A percentile compares a stretch with the other conserved stretches of the same genome.
Conservation (phyloP, 2,113 vertebrate genomes). For the Pollimyrus isidori region DNA sequence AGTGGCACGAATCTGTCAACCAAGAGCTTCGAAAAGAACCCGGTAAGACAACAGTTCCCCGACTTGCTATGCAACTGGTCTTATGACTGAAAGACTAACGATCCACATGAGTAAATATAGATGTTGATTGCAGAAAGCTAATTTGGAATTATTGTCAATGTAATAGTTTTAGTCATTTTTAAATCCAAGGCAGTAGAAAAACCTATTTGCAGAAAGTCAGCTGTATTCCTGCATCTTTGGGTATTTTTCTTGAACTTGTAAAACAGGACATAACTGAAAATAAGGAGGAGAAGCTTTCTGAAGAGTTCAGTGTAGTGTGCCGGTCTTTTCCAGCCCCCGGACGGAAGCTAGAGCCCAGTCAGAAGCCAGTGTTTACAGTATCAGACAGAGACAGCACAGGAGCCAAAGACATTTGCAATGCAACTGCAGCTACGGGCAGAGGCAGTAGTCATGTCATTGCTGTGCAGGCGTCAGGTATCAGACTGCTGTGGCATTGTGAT, state of each 20-base stretch:
- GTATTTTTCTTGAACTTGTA: not conserved
- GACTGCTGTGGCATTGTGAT: not conserved
- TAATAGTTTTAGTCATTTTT: not conserved
- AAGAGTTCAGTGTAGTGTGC: not conserved
- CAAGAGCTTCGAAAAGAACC: not conserved
- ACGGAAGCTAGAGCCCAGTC: not conserved
- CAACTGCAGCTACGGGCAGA: not conserved
- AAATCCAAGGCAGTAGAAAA: not conserved
- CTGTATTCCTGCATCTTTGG: not conserved
- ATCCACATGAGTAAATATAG: not conserved
- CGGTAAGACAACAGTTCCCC: not conserved
- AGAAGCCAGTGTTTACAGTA: not conserved
- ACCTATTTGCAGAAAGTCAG: not conserved
- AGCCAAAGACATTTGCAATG: not conserved
- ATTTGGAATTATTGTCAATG: not conserved
- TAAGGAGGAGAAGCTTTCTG: not conserved
- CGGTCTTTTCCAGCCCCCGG: not conserved
- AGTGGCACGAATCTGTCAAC: not conserved
- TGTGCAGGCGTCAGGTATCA: not conserved
- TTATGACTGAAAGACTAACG: not conserved
- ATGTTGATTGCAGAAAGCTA: not conserved
- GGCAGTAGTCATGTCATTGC: not conserved
- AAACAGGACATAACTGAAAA: not conserved
- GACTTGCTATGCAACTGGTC: not conserved
- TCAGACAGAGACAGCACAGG: not conserved